A percentile compares a stretch with the other conserved stretches of the same genome.
These are phyloP conservation scores for Musca domestica DNA, from an alignment of 1,140 invertebrate genomes.

Conservation along the genomic window DNA sequence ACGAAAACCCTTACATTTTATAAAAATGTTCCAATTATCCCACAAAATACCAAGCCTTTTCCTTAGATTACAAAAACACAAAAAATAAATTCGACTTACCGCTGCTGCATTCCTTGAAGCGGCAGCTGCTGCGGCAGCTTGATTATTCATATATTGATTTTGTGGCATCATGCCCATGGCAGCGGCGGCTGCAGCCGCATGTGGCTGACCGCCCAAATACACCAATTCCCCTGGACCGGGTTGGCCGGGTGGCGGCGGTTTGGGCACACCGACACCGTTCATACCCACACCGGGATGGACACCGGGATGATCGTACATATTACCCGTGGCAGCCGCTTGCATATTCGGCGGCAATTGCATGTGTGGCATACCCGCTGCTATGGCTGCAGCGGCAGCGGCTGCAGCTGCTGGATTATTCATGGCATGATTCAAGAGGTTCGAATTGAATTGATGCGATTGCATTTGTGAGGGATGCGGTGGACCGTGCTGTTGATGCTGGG, in stretches of 20 bases:
- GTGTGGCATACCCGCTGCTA: slow-evolving; percentile 38
- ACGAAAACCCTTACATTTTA: too few species aligned
- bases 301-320: slow-evolving; percentile 47
- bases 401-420: slow-evolving; percentile 42
- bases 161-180: slow-evolving; percentile 40
- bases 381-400: slow-evolving; percentile 35
- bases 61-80: background rate
- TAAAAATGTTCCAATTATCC: too few species aligned
- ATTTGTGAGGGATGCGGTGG: slow-evolving; percentile 32
- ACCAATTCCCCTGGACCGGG: slow-evolving; percentile 45
- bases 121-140: slow-evolving; percentile 40
- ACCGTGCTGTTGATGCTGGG: slow-evolving; percentile 19
- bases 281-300: slow-evolving; percentile 45
- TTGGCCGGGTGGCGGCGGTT: slow-evolving; percentile 33
- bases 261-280: slow-evolving; percentile 44
- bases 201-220: slow-evolving; percentile 47
- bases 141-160: slow-evolving; percentile 51
- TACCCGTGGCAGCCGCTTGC: slow-evolving; percentile 35
- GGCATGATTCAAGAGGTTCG: slow-evolving; percentile 48
- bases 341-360: slow-evolving; percentile 40
- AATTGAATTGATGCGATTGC: slow-evolving; percentile 40
- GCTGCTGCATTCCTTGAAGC: slow-evolving; percentile 50
- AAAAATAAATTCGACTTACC: slow-evolving; percentile 37
- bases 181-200: slow-evolving; percentile 40
- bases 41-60: too few species aligned